Percentiles rank a stretch among this genome's conserved stretches.
Evolutionary conservation across 2,888 invertebrate species (phyloP).

Genomic region (Argynnis bischoffii): DNA sequence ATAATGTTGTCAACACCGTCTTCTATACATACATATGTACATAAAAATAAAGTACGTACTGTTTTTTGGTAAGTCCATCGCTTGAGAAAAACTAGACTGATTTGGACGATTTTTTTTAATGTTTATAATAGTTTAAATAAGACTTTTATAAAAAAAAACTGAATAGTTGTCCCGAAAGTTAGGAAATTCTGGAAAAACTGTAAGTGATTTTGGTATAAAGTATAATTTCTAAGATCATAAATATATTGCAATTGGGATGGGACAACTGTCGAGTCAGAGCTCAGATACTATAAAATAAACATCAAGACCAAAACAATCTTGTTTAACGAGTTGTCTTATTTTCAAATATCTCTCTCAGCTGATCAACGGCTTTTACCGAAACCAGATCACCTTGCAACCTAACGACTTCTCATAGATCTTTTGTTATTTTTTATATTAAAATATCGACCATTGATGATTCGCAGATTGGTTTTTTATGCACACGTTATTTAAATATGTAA

Average conservation of each 20-base stretch:
- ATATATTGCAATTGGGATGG: neutral
- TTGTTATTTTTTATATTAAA: conserved; percentile 52
- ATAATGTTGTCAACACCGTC: no score
- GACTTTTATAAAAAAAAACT: no score
- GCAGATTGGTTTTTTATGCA: conserved; percentile 7
- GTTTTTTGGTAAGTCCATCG: no score
- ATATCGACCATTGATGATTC: conserved; percentile 25
- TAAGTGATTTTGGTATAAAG: no score
- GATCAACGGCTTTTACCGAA: conserved; percentile 43
- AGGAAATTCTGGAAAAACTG: no score
- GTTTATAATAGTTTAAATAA: no score
- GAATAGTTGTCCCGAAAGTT: no score
- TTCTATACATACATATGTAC: no score
- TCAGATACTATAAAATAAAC: conserved; percentile 1
- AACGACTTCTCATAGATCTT: conserved; percentile 70
- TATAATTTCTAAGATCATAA: neutral
- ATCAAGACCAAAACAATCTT: conserved; percentile 7
- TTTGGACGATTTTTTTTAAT: no score
- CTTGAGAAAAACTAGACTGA: no score
- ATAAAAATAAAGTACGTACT: no score
- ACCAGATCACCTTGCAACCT: conserved; percentile 66
- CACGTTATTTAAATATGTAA: neutral
- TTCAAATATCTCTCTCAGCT: conserved; percentile 33
- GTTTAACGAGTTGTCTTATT: conserved; percentile 21
- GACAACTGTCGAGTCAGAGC: neutral